Evolutionary conservation across 2,888 invertebrate species (phyloP).

Genomic region (Drosophila gaucha): DNA sequence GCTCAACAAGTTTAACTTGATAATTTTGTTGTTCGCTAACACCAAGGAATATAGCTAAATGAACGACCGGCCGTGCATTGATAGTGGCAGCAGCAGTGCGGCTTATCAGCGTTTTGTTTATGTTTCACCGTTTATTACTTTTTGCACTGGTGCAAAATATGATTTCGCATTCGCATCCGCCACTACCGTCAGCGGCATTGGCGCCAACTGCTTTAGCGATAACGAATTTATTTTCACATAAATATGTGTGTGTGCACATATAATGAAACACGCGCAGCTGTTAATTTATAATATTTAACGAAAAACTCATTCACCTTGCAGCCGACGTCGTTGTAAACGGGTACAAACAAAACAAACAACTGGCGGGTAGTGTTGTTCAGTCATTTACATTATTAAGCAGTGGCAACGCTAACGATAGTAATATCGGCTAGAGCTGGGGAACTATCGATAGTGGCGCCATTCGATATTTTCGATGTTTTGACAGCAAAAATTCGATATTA

Average conservation of each 20-base stretch:
- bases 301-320: conserved; percentile 64
- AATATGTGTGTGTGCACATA: not conserved
- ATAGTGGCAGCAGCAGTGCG: conserved; percentile 43
- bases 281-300: conserved; percentile 36
- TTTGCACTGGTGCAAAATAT: conserved; percentile 51
- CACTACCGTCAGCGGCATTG: conserved; percentile 13
- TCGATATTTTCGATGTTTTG: too few species aligned
- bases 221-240: conserved; percentile 26
- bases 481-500: too few species aligned
- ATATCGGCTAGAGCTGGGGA: conserved; percentile 9
- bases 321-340: conserved; percentile 59
- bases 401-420: conserved; percentile 18
- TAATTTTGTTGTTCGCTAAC: conserved; percentile 57
- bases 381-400: conserved; percentile 4
- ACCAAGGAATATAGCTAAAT: conserved; percentile 40
- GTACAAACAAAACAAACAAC: conserved; percentile 71
- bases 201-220: conserved; percentile 45
- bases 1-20: conserved; percentile 75
- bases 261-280: conserved; percentile 49
- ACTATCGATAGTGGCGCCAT: too few species aligned
- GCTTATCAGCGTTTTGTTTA: conserved; percentile 74
- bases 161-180: conserved; percentile 29
- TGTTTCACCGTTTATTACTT: conserved; percentile 70
- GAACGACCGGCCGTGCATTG: conserved; percentile 59
- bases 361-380: conserved; percentile 53